Evolutionary conservation across 2,888 invertebrate genomes (phyloP).

Genomic region (Petrolisthes manimaculis): DNA sequence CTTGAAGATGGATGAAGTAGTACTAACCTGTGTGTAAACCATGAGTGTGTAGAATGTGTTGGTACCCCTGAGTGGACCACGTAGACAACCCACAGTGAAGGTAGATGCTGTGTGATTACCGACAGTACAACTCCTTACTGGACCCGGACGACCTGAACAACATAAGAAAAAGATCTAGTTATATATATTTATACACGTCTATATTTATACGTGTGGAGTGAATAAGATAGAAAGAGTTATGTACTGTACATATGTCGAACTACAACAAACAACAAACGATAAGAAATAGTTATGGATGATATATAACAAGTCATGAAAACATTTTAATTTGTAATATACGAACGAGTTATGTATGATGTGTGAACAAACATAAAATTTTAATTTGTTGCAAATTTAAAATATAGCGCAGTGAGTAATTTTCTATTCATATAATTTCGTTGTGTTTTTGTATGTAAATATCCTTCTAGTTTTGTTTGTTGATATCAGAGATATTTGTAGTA

Average conservation of each 20-base stretch:
- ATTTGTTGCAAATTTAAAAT: too few species aligned
- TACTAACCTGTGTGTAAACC: slow-evolving; percentile 47
- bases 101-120: slow-evolving; percentile 57
- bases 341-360: too few species aligned
- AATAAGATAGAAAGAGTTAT: neutral
- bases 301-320: neutral
- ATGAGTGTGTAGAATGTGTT: slow-evolving; percentile 47
- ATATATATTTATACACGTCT: neutral
- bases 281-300: neutral
- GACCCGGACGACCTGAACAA: slow-evolving; percentile 55
- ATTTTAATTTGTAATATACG: too few species aligned
- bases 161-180: neutral
- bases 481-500: too few species aligned
- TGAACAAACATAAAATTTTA: too few species aligned
- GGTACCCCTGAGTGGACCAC: slow-evolving; percentile 32
- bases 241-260: too few species aligned
- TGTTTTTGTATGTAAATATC: too few species aligned
- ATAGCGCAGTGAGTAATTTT: too few species aligned
- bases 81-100: slow-evolving; percentile 47
- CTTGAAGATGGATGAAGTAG: too few species aligned
- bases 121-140: slow-evolving; percentile 52
- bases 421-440: too few species aligned
- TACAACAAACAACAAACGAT: too few species aligned
- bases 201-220: neutral
- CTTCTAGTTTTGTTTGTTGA: too few species aligned